Base-by-base conservation (phyloP, 2,797 vertebrate species). In the Pagetopsis macropterus region DNA sequence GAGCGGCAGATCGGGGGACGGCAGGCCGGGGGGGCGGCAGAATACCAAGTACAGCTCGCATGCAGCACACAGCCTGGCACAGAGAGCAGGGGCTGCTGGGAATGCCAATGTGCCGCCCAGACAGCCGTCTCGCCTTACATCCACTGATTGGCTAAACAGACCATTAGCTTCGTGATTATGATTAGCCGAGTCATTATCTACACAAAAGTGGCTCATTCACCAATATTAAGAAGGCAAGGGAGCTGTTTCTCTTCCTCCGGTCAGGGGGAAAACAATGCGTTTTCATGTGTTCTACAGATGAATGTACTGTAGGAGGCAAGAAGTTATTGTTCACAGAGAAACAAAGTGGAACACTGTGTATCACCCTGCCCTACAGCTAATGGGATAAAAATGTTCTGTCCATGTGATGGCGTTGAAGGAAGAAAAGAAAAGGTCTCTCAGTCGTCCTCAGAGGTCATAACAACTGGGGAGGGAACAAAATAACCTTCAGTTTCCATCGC, bases 81-180 rank as follows among this genome's bases (percentile, higher is more conserved):
- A 81, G 60, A 43, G 75, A 82, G 88, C 69, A 56, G 88, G 52
- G 43, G 89, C 86, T 90, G 84, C 88, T 72, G 91, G 86, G 92
- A 94, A 93, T 93, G 90, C 90, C 90, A 91, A 91, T 79, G 77
- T 51, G 40, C 73, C 61, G 69, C 83, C 81, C 85, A 87, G 81
- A 88, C 86, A 81, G 76, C 80, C 80, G 74, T 84, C 68, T 89
- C 64, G 74, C 86, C 56, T 84, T 72, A 74, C 79, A 85, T 84
- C 79, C 84, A 83, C 84, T 88, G 86, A 93, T 91, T 91, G 90
- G 89, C 86, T 93, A 85, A 93, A 92, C 90, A 92, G 72, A 87
- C 84, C 91, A 92, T 94, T 93, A 93, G 84, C 77, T 91, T 85
- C 73, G 79, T 93, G 90, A 94, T 93, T 93, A 92, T 91, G 90